A percentile compares a stretch with the other conserved stretches of the same genome.
Evolutionary conservation across 2,888 invertebrate species (phyloP).

Genomic region (Hirudinaria manillensis): DNA sequence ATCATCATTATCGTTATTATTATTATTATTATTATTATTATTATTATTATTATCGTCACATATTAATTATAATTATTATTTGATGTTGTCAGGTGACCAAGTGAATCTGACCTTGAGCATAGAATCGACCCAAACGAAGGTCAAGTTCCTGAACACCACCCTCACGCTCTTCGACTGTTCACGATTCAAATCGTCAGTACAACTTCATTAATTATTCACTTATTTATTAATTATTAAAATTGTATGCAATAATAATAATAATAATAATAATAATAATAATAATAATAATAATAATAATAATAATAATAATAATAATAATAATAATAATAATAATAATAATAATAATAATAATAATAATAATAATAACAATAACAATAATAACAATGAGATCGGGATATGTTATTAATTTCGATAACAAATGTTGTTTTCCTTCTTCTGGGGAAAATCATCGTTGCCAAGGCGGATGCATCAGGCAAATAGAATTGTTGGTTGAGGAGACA

Average conservation of each 20-base stretch:
- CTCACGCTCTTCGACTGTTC: constrained; percentile 53
- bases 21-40: neutral
- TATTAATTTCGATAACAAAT: no score
- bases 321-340: constrained; percentile 3
- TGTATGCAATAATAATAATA: neutral
- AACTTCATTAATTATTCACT: constrained; percentile 2
- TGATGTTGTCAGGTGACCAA: constrained; percentile 44
- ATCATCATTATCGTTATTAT: no score
- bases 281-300: neutral
- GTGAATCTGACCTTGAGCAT: constrained; percentile 47
- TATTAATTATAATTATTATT: neutral
- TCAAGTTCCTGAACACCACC: constrained; percentile 47
- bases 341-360: neutral
- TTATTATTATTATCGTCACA: neutral
- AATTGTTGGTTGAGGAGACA: neutral
- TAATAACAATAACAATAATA: neutral
- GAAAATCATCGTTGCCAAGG: no score
- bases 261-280: constrained; percentile 3
- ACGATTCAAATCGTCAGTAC: constrained; percentile 52
- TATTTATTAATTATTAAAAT: neutral
- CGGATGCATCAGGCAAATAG: no score
- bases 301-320: constrained; percentile 1
- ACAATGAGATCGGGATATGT: neutral
- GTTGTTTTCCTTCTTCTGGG: no score
- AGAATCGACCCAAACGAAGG: constrained; percentile 48